Conservation (phyloP, 2,797 vertebrate species). For the Gephyroberyx darwinii region DNA sequence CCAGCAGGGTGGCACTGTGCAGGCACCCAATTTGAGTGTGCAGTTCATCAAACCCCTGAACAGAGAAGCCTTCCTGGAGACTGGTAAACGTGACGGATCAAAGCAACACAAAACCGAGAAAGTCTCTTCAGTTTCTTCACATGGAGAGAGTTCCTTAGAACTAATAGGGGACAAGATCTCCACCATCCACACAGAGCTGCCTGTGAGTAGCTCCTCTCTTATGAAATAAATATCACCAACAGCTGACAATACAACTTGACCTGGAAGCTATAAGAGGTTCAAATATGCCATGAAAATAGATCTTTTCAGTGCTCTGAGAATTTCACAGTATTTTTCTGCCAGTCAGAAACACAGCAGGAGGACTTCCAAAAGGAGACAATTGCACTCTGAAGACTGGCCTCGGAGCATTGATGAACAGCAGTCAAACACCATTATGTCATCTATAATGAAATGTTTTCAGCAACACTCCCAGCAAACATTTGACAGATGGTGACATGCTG, state of each 20-base stretch:
- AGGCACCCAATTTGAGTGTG: constrained; percentile 66
- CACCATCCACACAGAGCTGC: constrained; percentile 70
- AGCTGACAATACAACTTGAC: not conserved
- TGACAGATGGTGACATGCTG: not conserved
- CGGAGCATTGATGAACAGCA: not conserved
- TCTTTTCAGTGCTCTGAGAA: not conserved
- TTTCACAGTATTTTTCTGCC: not conserved
- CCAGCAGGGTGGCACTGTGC: constrained; percentile 41
- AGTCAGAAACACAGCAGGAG: not conserved
- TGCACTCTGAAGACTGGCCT: not conserved
- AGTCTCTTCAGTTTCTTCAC: constrained; percentile 28
- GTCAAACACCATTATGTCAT: not conserved
- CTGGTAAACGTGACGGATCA: constrained; percentile 6
- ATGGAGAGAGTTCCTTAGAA: constrained; percentile 51
- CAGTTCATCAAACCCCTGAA: constrained; percentile 79
- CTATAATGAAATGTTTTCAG: not conserved
- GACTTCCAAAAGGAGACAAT: not conserved
- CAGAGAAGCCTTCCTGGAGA: constrained; percentile 69
- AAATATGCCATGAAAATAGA: constrained; percentile 3
- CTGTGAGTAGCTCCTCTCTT: constrained; percentile 56
- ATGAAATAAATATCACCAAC: constrained; percentile 50
- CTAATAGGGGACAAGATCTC: constrained; percentile 68
- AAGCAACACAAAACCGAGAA: constrained; percentile 37
- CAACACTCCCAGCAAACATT: not conserved
- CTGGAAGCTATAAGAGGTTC: not conserved